Evolutionary conservation across 2,797 vertebrate species (phyloP).

Genomic region (Malacoraja senta): DNA sequence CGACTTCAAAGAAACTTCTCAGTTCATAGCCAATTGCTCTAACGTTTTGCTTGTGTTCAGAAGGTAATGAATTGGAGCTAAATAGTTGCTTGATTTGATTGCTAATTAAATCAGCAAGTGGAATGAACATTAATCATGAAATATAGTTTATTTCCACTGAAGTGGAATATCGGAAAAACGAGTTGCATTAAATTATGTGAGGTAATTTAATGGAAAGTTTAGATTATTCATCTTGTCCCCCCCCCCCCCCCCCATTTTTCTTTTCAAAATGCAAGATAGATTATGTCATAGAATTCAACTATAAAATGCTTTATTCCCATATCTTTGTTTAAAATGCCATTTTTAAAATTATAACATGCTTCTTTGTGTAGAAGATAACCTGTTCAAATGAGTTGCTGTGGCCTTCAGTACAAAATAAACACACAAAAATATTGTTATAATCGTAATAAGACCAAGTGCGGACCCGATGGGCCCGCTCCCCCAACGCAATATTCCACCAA

Average conservation of each 20-base stretch:
- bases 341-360: neutral
- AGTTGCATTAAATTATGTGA: neutral
- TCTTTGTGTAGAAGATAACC: neutral
- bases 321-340: neutral
- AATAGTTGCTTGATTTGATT: neutral
- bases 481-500: too few species aligned
- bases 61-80: slow-evolving; percentile 3
- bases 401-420: neutral
- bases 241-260: neutral
- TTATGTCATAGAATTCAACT: neutral
- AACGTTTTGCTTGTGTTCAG: slow-evolving; percentile 8
- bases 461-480: too few species aligned
- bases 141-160: slow-evolving; percentile 24
- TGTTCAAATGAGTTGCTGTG: neutral
- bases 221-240: slow-evolving; percentile 1
- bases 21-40: neutral
- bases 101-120: slow-evolving; percentile 20
- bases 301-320: neutral
- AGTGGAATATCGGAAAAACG: neutral
- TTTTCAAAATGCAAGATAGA: neutral
- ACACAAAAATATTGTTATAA: neutral
- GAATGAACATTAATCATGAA: slow-evolving; percentile 18
- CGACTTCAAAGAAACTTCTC: neutral
- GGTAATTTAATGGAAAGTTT: slow-evolving; percentile 35
- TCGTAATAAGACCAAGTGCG: too few species aligned